Base-by-base conservation (phyloP, 2,113 vertebrate genomes). In the Melanerpes formicivorus region DNA sequence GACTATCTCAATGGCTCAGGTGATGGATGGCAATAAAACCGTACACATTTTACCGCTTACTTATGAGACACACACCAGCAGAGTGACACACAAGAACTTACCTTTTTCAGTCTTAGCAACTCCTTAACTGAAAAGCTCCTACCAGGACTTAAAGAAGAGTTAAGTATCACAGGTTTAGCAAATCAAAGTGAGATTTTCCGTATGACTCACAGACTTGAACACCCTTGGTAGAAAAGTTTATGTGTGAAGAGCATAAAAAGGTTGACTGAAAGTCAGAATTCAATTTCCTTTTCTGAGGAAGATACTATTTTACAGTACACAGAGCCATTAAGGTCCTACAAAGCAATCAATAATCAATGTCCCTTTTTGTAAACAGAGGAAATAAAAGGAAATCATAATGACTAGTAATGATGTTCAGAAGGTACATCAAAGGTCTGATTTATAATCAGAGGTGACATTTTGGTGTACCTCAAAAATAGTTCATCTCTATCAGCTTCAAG, bases 271-370 rank as follows among this genome's bases (percentile, higher is more conserved):
- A 93, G 58, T 78, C 84, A 93, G 73, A 85, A 73, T 59, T 81
- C 34, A 32, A 18, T 87, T 92, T 94, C 72, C 84, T 92, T 55
- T 95, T 40, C 54, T 32, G 50, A 63, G n/a, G 75, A 77, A 95
- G 50, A 82, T 13, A 32, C 10, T 71, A 19, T 69, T 93, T 86
- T 66, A 87, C 30, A 52, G 30, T 12, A 66, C 34, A 54, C 4
- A 14, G 5, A 91, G 59, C 70, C 83, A 93, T 93, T 90, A 96
- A 52, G 46, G 55, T 58, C 54, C 76, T 82, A 59, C 40, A 84
- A 69, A 81, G 42, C n/a, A 87, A 87, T 84, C 93, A 87, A 93
- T 93, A 95, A 83, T 65, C 80, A 4, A 70, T 48, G 32, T 21
- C 63, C 50, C 17, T 32, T 93, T 93, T 22, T 76, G 40, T 59